Conservation (phyloP, 2,113 vertebrate species). For the Tragulus kanchil region DNA sequence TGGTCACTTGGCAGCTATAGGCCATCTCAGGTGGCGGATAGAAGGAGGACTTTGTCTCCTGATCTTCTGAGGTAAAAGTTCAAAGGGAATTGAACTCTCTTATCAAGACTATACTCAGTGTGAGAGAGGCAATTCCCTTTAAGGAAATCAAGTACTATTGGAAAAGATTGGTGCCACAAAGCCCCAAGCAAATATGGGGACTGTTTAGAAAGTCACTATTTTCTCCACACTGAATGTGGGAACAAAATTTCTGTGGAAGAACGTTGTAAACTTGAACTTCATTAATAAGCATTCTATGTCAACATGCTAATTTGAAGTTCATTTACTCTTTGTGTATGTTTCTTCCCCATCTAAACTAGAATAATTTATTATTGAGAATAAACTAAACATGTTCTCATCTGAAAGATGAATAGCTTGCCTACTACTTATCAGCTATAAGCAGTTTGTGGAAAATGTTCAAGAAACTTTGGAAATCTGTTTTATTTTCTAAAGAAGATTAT, state of each 20-base stretch:
- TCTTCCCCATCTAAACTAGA: neutral
- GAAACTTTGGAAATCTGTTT: slow-evolving; percentile 52
- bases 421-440: slow-evolving; percentile 45
- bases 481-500: neutral
- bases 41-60: neutral
- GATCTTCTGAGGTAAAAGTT: neutral
- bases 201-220: neutral
- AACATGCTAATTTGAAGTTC: slow-evolving; percentile 9
- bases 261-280: slow-evolving; percentile 22
- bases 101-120: neutral
- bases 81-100: neutral
- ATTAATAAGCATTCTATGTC: slow-evolving; percentile 35
- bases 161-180: neutral
- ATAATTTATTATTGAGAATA: slow-evolving; percentile 60
- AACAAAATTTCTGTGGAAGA: neutral
- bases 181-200: neutral
- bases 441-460: slow-evolving; percentile 27
- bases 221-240: neutral
- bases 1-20: neutral
- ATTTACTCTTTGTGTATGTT: slow-evolving; percentile 30
- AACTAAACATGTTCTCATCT: slow-evolving; percentile 48
- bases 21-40: neutral
- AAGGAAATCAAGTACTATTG: neutral
- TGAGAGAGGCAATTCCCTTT: neutral
- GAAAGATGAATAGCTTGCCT: slow-evolving; percentile 50